Evolutionary conservation across 2,113 vertebrate species (phyloP).

Genomic region (Merops nubicus): DNA sequence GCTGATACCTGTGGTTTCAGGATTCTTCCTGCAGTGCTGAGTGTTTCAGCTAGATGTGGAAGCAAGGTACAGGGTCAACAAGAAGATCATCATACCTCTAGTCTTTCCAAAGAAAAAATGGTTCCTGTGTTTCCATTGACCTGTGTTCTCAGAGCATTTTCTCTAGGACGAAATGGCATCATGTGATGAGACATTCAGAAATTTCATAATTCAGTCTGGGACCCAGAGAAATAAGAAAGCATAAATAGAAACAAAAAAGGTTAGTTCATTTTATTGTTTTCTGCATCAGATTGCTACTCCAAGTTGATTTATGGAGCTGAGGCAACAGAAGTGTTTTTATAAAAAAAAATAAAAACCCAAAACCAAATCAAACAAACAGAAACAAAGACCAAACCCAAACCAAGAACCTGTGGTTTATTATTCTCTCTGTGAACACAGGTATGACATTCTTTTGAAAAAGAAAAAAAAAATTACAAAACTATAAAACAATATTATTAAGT

Average conservation of each 20-base stretch:
- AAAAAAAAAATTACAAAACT: not conserved
- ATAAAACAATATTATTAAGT: conserved; percentile 13
- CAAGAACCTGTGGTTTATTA: not conserved
- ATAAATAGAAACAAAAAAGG: conserved; percentile 34
- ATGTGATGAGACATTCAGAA: conserved; percentile 26
- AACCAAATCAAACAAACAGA: not conserved
- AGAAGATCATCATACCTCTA: conserved; percentile 47
- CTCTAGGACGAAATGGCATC: conserved; percentile 47
- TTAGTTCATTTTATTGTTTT: conserved; percentile 10
- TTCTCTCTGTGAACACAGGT: not conserved
- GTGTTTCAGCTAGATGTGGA: conserved; percentile 55
- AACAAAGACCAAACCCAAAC: not conserved
- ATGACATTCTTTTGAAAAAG: not conserved
- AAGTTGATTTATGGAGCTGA: conserved; percentile 34
- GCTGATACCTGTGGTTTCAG: not conserved
- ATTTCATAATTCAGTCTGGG: conserved; percentile 39
- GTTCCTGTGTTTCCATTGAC: conserved; percentile 33
- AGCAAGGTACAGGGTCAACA: conserved; percentile 47
- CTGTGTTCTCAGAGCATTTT: conserved; percentile 54
- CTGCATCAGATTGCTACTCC: not conserved
- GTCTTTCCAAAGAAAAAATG: conserved; percentile 18
- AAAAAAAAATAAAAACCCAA: not conserved
- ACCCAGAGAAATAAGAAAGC: conserved; percentile 25
- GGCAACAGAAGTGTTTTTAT: not conserved
- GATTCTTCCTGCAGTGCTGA: conserved; percentile 1